Evolutionary conservation across 2,797 vertebrate species (phyloP).

Genomic region (Sphenodon punctatus): DNA sequence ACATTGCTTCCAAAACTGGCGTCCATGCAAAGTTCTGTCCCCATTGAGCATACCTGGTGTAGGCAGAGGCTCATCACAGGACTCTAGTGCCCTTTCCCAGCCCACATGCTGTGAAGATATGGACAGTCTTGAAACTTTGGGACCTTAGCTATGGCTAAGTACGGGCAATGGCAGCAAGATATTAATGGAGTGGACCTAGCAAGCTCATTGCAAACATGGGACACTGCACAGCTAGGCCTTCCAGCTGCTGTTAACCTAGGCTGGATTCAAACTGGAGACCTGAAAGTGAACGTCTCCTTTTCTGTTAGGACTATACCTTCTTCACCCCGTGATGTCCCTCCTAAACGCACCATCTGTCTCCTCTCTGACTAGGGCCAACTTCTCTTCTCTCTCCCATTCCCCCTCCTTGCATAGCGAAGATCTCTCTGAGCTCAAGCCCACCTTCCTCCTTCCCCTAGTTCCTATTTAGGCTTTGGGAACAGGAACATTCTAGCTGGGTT

Average conservation of each 20-base stretch:
- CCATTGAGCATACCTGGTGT: too few relatives aligned
- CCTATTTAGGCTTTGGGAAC: background rate
- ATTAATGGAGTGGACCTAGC: too few relatives aligned
- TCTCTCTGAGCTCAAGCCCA: background rate
- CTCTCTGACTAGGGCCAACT: background rate
- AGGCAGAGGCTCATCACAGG: too few relatives aligned
- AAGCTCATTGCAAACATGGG: background rate
- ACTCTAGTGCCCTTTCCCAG: too few relatives aligned
- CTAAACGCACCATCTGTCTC: background rate
- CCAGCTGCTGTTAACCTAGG: too few relatives aligned
- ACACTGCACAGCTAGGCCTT: too few relatives aligned
- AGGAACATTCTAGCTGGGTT: background rate
- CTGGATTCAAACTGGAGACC: background rate
- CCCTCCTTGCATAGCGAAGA: background rate
- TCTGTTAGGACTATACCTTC: background rate
- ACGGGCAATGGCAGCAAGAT: too few relatives aligned
- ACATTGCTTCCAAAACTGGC: too few relatives aligned
- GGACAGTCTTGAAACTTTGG: too few relatives aligned
- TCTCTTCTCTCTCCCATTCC: background rate
- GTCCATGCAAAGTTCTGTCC: too few relatives aligned
- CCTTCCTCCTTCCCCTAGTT: background rate
- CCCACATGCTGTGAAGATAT: too few relatives aligned
- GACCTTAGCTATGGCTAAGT: too few relatives aligned
- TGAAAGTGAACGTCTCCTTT: background rate
- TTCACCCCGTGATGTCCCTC: background rate